Evolutionary conservation across 1,140 invertebrate species (phyloP), one percentile per base, ranked within the genome.

Genomic region (Sitodiplosis mosellana): DNA sequence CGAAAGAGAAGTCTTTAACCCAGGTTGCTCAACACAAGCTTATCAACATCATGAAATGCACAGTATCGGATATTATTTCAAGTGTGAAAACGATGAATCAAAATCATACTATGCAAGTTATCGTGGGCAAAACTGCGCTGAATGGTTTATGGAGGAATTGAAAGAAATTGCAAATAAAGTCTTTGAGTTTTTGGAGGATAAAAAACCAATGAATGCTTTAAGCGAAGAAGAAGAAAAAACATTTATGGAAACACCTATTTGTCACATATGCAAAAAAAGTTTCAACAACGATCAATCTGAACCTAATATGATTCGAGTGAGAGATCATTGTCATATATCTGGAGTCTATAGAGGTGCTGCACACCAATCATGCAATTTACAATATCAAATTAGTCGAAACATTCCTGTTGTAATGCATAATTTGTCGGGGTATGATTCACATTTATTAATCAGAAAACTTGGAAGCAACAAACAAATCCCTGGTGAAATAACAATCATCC

Each of bases 381-480:
- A 61, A 47, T 64, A 53, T 54, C 50, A 58, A 52, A 44, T 56
- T 33, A 10, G 49, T 27, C 50, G 52, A 49, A 59, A 60, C 51
- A 49, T 66, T 49, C 61, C 64, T 18, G 51, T 67, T 20, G 53
- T 63, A 46, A 64, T 64, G 45, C 59, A 61, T 55, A 59, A 61
- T 54, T 54, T 63, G 2, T 45, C 53, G 8, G 55, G 54, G 2
- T 60, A 61, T 51, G 57, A 65, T 53, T 49, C 46, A 36, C 62
- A 67, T 52, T 51, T 65, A n/a, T 57, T 68, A 48, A 54, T 67
- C 4, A 51, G 58, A 48, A 56, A 53, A 45, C 34, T 65, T 7
- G 46, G 51, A 38, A 43, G 52, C 17, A 49, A 55, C 54, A 18
- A 18, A 6, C 48, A 55, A 21, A 52, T 53, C 4, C 19, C 56